These are phyloP conservation scores for Euleptes europaea DNA, from an alignment of 2,113 vertebrate species.

Conservation along the genomic window DNA sequence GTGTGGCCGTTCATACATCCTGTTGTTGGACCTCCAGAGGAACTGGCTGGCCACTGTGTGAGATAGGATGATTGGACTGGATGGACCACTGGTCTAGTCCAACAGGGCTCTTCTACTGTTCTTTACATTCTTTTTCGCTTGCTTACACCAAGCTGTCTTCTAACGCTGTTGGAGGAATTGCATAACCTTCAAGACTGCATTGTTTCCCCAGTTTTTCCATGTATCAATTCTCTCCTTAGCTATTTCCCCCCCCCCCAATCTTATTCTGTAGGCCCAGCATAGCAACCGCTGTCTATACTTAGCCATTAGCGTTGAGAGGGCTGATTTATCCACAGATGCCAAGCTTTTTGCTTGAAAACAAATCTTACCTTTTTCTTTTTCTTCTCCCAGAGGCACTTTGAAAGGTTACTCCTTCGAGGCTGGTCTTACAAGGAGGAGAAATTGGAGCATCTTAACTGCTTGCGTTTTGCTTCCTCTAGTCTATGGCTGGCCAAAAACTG, in stretches of 20 bases:
- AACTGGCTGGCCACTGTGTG: no score
- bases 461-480: neutral
- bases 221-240: neutral
- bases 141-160: neutral
- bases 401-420: no score
- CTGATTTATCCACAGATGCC: neutral
- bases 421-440: neutral
- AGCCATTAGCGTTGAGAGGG: neutral
- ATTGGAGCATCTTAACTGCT: neutral
- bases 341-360: neutral
- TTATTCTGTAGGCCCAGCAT: neutral
- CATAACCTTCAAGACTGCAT: neutral
- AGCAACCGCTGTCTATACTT: neutral
- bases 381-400: no score
- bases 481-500: neutral
- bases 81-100: no score
- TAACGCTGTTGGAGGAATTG: neutral
- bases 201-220: neutral
- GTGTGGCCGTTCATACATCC: no score
- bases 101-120: no score
- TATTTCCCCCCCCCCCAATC: no score
- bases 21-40: no score
- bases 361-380: neutral
- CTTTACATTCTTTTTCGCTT: neutral
- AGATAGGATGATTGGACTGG: no score